A percentile compares a stretch with the other conserved stretches of the same genome.
These are phyloP conservation scores for Trematocara macrostoma DNA, from an alignment of 2,113 vertebrate genomes.

Conservation along the genomic window DNA sequence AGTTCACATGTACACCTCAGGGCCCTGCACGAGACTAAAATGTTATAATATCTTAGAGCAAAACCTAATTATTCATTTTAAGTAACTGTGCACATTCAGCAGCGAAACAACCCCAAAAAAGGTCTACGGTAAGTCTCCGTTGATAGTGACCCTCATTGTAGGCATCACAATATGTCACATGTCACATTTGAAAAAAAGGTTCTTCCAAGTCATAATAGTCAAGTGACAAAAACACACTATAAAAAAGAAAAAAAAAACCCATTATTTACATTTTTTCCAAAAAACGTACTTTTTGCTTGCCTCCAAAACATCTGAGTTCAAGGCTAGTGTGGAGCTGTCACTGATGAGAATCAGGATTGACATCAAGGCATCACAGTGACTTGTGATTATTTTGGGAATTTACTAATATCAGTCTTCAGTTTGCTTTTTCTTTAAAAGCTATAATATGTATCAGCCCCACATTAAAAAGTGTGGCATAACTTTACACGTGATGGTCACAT, in stretches of 20 bases:
- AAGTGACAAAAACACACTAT: not conserved
- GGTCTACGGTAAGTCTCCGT: not conserved
- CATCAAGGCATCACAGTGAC: not conserved
- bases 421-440: not conserved
- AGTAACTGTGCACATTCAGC: not conserved
- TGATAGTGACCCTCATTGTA: not conserved
- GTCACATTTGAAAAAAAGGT: not conserved
- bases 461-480: not conserved
- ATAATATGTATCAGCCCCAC: not conserved
- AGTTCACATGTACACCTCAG: not conserved
- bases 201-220: not conserved
- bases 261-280: not conserved
- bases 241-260: not conserved
- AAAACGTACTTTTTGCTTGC: not conserved
- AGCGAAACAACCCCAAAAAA: rapidly evolving
- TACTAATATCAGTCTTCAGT: not conserved
- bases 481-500: not conserved
- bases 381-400: not conserved
- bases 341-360: not conserved
- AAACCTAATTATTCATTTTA: not conserved
- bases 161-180: not conserved
- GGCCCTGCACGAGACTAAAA: not conserved
- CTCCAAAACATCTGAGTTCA: not conserved
- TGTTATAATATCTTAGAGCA: not conserved
- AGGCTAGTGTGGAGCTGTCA: not conserved